Percentiles rank a stretch among this genome's conserved stretches.
phyloP scores from a whole-genome alignment of 2,888 invertebrate genomes.

The Epirrhoe tristata region DNA sequence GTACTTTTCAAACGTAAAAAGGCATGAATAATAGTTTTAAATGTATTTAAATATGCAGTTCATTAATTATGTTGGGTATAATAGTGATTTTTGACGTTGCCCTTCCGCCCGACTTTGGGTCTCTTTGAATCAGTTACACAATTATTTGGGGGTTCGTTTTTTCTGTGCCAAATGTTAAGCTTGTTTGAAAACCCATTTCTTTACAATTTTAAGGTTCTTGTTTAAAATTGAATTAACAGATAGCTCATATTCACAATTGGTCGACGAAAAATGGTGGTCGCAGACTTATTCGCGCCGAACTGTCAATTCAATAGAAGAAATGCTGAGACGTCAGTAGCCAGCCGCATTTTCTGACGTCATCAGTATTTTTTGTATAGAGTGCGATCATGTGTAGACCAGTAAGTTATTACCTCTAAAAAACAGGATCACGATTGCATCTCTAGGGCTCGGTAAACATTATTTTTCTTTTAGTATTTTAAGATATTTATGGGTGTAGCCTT shows the following conservation, averaged over 20 bases:
- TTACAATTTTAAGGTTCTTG: background rate
- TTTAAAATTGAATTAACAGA: background rate
- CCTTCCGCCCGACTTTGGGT: slow-evolving; percentile 74
- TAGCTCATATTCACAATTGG: background rate
- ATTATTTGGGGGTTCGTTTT: slow-evolving; percentile 60
- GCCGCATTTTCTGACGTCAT: no score
- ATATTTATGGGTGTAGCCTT: no score
- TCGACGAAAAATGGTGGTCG: no score
- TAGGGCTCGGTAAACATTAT: no score
- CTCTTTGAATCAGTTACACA: slow-evolving; percentile 73
- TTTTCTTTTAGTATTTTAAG: no score
- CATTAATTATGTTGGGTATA: slow-evolving; percentile 83
- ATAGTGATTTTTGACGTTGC: slow-evolving; percentile 83
- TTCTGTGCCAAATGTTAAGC: slow-evolving; percentile 38
- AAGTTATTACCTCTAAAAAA: no score
- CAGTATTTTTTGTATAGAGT: no score
- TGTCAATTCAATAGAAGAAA: no score
- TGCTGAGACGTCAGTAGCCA: no score
- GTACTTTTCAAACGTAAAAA: slow-evolving; percentile 81
- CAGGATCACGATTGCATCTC: no score
- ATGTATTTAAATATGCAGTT: slow-evolving; percentile 85
- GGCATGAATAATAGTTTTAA: slow-evolving; percentile 85
- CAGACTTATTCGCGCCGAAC: no score
- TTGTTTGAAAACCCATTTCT: slow-evolving; percentile 4
- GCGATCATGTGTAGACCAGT: no score